Evolutionary conservation across 2,797 vertebrate genomes (phyloP), one percentile per base, ranked within the genome.

Genomic region (Yasuhikotakia modesta): DNA sequence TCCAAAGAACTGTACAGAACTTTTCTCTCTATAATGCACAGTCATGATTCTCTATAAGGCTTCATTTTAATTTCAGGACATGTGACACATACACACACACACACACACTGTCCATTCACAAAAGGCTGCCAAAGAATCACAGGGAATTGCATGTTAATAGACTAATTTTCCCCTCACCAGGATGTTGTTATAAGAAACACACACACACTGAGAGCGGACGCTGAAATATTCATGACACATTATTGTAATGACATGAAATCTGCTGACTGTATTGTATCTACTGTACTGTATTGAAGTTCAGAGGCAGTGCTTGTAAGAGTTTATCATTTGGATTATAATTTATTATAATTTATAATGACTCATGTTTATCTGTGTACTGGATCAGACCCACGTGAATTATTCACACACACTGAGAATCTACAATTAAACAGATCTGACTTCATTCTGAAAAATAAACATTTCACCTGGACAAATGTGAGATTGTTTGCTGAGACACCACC

Each of bases 221-320:
- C 27, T 61, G 58, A 61, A 61, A 61, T 61, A 61, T 61, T 61
- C 27, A 61, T 61, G 58, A 61, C 16, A 32, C 58, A 61, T 61
- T 61, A 61, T 61, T 32, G 17, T 61, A 61, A 61, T 60, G 14
- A 16, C 16, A 68, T 69, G 4, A 60, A 60, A 60, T 76, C 53
- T 58, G 74, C 53, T 68, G 74, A 76, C 24, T 66, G 16, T 46
- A n/a, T n/a, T n/a, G n/a, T n/a, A n/a, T n/a, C n/a, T n/a, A n/a
- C 13, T 35, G 32, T 35, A 68, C 53, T 35, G 24, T 53, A 21
- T 68, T 67, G 46, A 58, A 66, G 64, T 58, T 58, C 39, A 57
- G 11, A 12, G 64, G 17, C 52, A 30, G n/a, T 67, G 73, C 30
- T 67, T 45, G 35, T 67, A 76, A 57, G 19, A 67, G 22, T 76